Percentiles rank a stretch among this genome's conserved stretches.
phyloP scores from a whole-genome alignment of 2,113 vertebrate species.

The Sciurus niger region DNA sequence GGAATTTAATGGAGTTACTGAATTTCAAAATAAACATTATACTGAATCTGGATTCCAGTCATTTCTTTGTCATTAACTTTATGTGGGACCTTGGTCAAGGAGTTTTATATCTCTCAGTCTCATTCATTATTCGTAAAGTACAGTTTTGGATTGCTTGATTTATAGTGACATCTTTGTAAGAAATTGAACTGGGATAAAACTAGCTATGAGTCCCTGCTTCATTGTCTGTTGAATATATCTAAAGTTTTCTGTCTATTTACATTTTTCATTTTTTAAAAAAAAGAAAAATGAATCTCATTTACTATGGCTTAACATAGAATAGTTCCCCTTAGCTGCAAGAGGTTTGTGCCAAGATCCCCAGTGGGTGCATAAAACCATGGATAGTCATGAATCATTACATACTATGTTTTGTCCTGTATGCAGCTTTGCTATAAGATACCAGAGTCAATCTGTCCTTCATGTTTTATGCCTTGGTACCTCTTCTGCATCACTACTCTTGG shows the following conservation, averaged over 20 bases:
- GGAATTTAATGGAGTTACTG: conserved; percentile 15
- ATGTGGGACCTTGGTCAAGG: not conserved
- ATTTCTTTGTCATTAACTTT: not conserved
- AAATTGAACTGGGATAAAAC: not conserved
- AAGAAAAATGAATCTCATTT: not conserved
- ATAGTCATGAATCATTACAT: not conserved
- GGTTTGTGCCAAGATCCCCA: not conserved
- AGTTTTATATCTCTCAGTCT: not conserved
- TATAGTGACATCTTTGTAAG: not conserved
- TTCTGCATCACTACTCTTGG: not conserved
- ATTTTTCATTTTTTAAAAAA: not conserved
- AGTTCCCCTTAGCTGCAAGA: not conserved
- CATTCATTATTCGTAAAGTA: conserved; percentile 22
- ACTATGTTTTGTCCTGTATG: not conserved
- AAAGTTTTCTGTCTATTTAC: not conserved
- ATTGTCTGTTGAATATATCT: not conserved
- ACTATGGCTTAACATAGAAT: not conserved
- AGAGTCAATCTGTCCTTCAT: not conserved
- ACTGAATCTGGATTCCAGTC: not conserved
- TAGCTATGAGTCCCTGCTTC: not conserved
- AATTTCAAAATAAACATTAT: not conserved
- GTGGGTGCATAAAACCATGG: not conserved
- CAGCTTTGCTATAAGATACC: not conserved
- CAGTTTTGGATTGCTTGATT: not conserved
- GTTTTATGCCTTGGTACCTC: not conserved